phyloP scores from a whole-genome alignment of 1,140 invertebrate species.

The Drosophila hydei region DNA sequence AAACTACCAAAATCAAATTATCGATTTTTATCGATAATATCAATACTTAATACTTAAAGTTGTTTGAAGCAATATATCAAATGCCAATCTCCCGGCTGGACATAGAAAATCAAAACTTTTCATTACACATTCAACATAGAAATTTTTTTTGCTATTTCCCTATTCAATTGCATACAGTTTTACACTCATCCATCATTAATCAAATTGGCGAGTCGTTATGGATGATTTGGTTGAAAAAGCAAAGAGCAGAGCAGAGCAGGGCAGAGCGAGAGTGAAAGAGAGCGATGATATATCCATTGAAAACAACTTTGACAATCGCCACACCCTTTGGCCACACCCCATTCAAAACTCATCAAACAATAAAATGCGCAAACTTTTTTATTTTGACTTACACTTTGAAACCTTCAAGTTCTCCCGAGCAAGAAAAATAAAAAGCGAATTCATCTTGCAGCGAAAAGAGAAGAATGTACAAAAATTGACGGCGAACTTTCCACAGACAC shows the following conservation, averaged over 20 bases:
- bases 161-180: slow-evolving; percentile 18
- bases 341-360: slow-evolving; percentile 40
- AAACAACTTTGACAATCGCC: slow-evolving; percentile 38
- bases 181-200: slow-evolving; percentile 44
- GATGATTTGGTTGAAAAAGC: slow-evolving; percentile 40
- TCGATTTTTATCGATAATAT: no score
- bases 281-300: slow-evolving; percentile 26
- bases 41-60: no score
- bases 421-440: slow-evolving; percentile 13
- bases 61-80: neutral
- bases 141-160: neutral
- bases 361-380: slow-evolving; percentile 43
- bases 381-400: slow-evolving; percentile 44
- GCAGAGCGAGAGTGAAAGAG: neutral
- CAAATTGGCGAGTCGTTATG: slow-evolving; percentile 49
- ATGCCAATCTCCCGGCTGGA: neutral
- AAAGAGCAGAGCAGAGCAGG: neutral
- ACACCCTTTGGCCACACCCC: slow-evolving; percentile 15
- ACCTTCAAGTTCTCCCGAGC: slow-evolving; percentile 20
- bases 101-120: slow-evolving; percentile 1
- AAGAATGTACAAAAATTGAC: neutral
- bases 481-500: slow-evolving; percentile 1
- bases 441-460: slow-evolving; percentile 5
- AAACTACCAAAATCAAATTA: no score
- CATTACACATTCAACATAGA: slow-evolving; percentile 4